These are phyloP conservation scores for Entomobrya multifasciata DNA, from an alignment of 2,888 invertebrate species.

Conservation along the genomic window DNA sequence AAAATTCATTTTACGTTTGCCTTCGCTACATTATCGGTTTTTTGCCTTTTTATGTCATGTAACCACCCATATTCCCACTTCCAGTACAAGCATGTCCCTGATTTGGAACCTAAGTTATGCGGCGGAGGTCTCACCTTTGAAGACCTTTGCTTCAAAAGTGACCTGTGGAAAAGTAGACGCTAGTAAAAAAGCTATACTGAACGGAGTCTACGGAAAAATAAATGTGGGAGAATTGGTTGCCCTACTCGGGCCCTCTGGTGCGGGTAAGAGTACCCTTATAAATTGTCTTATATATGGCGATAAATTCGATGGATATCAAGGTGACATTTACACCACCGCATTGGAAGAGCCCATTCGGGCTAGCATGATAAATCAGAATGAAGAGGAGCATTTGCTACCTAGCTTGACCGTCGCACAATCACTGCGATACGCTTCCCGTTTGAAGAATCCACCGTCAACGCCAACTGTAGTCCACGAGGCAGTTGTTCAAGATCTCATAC, in stretches of 20 bases:
- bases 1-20: too few species aligned
- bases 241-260: conserved; percentile 68
- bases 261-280: conserved; percentile 66
- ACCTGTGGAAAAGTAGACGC: neutral
- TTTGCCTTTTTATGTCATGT: too few species aligned
- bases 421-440: conserved; percentile 45
- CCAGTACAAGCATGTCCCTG: too few species aligned
- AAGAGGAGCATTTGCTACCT: conserved; percentile 67
- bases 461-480: conserved; percentile 12
- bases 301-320: conserved; percentile 28
- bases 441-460: conserved; percentile 56
- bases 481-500: conserved; percentile 24
- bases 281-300: conserved; percentile 59
- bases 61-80: too few species aligned
- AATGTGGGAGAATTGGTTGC: conserved; percentile 51
- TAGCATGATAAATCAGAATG: conserved; percentile 63
- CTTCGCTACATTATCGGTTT: too few species aligned
- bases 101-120: conserved; percentile 28
- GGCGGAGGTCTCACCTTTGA: neutral
- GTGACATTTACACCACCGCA: conserved; percentile 18
- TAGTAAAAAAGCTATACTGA: conserved; percentile 23
- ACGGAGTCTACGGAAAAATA: conserved; percentile 40
- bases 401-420: conserved; percentile 63
- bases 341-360: conserved; percentile 43
- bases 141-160: neutral